Evolutionary conservation across 2,888 invertebrate species (phyloP).

Genomic region (Hypercompe scribonia): DNA sequence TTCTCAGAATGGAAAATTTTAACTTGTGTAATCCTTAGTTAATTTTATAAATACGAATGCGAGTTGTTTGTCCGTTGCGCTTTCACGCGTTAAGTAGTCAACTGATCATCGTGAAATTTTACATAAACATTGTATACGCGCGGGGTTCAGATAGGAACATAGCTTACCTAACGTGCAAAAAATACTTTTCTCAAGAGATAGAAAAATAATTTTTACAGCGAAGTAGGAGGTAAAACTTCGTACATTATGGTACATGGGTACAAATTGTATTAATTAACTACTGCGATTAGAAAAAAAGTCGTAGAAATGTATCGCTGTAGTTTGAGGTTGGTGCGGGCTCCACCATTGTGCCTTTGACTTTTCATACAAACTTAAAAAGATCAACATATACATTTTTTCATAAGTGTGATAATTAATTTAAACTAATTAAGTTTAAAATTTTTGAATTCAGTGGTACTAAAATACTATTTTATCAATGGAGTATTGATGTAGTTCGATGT

Average conservation of each 20-base stretch:
- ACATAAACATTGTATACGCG: background rate
- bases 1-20: conserved; percentile 1
- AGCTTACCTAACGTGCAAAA: background rate
- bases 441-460: background rate
- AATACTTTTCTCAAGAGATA: background rate
- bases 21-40: background rate
- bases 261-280: background rate
- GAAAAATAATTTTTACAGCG: background rate
- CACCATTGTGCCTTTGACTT: background rate
- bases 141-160: background rate
- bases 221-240: background rate
- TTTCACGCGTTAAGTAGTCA: background rate
- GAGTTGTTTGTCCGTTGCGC: background rate
- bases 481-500: conserved; percentile 45
- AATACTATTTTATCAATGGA: conserved; percentile 45
- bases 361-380: background rate
- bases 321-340: background rate
- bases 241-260: too few species aligned
- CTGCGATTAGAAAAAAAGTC: background rate
- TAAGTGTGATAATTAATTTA: background rate
- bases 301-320: background rate
- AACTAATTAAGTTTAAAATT: background rate
- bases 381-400: background rate
- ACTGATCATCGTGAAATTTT: background rate
- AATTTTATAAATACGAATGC: background rate